Evolutionary conservation across 2,113 vertebrate species (phyloP).

Genomic region (Porphyrio hochstetteri): DNA sequence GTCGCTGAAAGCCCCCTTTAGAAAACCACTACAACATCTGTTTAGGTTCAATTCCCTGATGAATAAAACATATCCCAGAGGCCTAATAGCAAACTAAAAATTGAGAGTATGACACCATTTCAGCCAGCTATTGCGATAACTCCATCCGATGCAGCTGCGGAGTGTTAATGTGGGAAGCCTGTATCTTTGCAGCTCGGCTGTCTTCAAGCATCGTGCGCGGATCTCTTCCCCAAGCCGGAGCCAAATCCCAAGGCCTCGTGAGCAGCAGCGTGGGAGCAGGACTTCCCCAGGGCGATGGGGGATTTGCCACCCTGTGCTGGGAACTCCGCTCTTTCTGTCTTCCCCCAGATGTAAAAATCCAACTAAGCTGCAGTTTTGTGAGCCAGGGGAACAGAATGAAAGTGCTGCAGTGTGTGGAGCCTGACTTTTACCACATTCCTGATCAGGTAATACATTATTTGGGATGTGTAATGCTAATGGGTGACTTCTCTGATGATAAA

Average conservation of each 20-base stretch:
- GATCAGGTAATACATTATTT: accelerated
- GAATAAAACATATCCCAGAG: slow-evolving; percentile 22
- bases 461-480: accelerated
- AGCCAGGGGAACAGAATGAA: background rate
- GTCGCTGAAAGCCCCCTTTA: background rate
- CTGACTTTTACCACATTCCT: accelerated
- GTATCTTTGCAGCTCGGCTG: background rate
- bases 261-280: background rate
- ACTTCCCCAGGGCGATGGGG: accelerated
- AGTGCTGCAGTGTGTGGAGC: accelerated
- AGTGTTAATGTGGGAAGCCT: background rate
- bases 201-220: accelerated
- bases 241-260: background rate
- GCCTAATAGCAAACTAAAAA: background rate
- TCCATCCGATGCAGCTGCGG: background rate
- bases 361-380: background rate
- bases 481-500: background rate
- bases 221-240: background rate
- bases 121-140: background rate
- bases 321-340: background rate
- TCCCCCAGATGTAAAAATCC: background rate
- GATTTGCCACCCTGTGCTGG: background rate
- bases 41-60: background rate
- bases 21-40: background rate
- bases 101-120: background rate